Evolutionary conservation across 2,113 vertebrate genomes (phyloP).

Genomic region (Laticauda laticaudata): DNA sequence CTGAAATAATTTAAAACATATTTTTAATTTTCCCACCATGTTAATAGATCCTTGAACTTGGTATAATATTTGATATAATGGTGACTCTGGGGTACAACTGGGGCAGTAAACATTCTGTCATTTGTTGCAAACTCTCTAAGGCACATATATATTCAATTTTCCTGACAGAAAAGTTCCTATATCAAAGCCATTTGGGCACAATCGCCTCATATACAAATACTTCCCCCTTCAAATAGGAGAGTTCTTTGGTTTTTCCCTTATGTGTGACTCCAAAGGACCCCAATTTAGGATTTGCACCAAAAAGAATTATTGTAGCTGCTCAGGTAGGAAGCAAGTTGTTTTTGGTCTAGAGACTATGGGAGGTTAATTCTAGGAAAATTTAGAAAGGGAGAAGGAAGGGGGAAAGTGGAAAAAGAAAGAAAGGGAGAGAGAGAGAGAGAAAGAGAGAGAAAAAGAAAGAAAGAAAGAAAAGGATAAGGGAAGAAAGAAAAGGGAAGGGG

Average conservation of each 20-base stretch:
- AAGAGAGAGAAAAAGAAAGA: too few relatives aligned
- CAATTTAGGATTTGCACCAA: background rate
- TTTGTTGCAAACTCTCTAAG: background rate
- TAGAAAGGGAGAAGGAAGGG: background rate
- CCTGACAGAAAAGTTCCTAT: background rate
- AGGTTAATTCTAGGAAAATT: background rate
- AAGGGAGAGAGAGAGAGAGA: background rate
- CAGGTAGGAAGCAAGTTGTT: background rate
- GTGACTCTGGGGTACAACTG: background rate
- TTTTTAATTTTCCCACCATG: background rate
- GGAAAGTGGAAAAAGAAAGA: background rate
- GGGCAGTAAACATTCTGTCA: background rate
- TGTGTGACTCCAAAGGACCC: background rate
- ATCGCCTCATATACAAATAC: background rate
- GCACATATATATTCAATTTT: background rate
- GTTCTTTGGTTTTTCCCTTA: background rate
- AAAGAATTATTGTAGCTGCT: background rate
- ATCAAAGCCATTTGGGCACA: background rate
- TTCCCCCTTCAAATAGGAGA: background rate
- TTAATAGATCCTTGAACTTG: background rate
- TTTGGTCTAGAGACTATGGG: too few relatives aligned
- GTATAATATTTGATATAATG: background rate
- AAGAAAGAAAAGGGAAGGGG: accelerated
- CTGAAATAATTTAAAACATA: background rate
- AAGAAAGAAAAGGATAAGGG: too few relatives aligned